A percentile compares a stretch with the other conserved stretches of the same genome.
Conservation (phyloP, 2,113 vertebrate species). For the Ptilonorhynchus violaceus region DNA sequence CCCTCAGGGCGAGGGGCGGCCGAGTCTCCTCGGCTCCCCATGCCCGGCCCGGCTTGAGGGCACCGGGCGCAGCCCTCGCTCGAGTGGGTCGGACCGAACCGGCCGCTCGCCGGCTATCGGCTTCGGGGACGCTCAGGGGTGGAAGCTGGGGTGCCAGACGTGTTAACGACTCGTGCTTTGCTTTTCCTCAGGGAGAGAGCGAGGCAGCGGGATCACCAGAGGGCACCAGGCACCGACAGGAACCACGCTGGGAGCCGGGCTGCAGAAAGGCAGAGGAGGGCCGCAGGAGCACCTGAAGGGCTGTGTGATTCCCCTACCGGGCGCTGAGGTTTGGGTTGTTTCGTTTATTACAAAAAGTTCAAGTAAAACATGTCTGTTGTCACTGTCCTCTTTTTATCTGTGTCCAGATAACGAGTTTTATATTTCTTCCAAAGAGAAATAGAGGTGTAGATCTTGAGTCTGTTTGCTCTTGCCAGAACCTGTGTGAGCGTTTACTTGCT, state of each 20-base stretch:
- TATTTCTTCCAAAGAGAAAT: background rate
- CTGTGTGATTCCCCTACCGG: accelerated
- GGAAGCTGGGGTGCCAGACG: accelerated
- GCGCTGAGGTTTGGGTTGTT: background rate
- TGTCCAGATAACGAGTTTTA: accelerated
- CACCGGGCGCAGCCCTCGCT: no score
- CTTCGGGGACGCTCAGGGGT: background rate
- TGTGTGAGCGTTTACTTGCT: accelerated
- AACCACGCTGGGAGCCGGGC: background rate
- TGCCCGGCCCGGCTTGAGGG: no score
- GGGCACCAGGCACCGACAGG: background rate
- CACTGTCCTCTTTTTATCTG: background rate
- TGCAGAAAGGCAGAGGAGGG: no score
- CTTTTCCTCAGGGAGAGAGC: background rate
- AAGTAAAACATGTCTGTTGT: accelerated
- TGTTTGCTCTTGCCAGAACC: background rate
- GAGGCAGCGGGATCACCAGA: accelerated
- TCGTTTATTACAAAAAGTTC: background rate
- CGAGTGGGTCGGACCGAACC: background rate
- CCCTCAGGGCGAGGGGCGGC: accelerated
- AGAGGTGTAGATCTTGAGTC: background rate
- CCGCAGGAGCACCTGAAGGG: background rate
- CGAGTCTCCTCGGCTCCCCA: background rate
- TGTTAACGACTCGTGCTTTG: accelerated
- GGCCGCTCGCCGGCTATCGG: background rate